Conservation (phyloP, 2,113 vertebrate genomes). For the Sylvietta virens region DNA sequence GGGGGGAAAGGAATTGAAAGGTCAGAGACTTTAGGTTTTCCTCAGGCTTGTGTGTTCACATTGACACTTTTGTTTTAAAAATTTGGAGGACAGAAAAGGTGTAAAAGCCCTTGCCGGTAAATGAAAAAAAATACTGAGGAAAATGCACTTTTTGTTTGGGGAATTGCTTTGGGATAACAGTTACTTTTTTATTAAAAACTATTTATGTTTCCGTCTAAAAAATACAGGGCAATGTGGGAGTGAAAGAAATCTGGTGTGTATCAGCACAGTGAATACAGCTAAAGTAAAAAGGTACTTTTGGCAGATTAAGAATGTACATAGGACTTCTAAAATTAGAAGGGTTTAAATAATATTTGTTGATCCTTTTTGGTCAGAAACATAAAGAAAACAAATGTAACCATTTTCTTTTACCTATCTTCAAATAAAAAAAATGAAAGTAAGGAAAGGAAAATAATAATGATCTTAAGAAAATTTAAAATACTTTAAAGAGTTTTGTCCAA, state of each 20-base stretch:
- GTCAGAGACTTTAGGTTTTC: background rate
- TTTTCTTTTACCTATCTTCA: background rate
- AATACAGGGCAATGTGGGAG: background rate
- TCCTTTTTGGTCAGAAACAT: background rate
- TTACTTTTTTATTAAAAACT: background rate
- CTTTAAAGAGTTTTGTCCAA: background rate
- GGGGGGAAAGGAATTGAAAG: fast-evolving
- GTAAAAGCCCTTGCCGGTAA: fast-evolving
- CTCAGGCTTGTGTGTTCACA: background rate
- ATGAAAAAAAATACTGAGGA: background rate
- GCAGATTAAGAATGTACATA: background rate
- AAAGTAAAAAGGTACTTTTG: background rate
- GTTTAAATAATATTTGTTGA: background rate
- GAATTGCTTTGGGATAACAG: background rate
- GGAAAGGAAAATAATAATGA: background rate
- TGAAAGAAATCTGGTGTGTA: background rate
- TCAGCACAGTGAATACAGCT: background rate
- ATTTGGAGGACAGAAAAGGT: background rate
- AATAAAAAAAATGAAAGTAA: background rate
- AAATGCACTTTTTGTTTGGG: background rate
- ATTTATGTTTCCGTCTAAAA: background rate
- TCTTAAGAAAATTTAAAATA: background rate
- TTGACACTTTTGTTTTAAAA: background rate
- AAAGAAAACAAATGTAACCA: background rate
- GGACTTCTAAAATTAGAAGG: background rate